Evolutionary conservation across 2,113 vertebrate species (phyloP), one percentile per base, ranked within the genome.

Genomic region (Halichoeres trimaculatus): DNA sequence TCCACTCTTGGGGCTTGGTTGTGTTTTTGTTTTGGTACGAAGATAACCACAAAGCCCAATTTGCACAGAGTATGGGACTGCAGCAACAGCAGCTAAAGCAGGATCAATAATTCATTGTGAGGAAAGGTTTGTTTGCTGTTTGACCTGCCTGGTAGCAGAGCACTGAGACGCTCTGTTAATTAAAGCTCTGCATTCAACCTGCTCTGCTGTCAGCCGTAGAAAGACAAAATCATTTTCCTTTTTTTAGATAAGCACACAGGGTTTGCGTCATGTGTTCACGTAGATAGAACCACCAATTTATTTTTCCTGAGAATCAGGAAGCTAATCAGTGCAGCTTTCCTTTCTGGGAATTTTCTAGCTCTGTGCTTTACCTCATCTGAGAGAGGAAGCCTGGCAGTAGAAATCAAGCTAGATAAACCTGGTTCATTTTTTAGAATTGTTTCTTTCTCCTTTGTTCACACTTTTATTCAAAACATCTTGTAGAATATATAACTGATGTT

Each of bases 31-130:
- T n/a, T 35, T 35, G 45, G 66, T 63, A 68, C 69, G 68, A 52
- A 66, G 45, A 41, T 76, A 75, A 76, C 74, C 78, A 76, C 65
- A 73, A 62, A 78, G 38, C 60, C 78, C 70, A 74, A 24, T 9
- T 66, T 24, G 9, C 38, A 40, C 51, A 26, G 14, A 85, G 54
- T 13, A 13, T 40, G 47, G 51, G 74, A 47, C 40, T 55, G 53
- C 26, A 78, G 63, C 62, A 45, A 22, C 51, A 38, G 20, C 43
- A 40, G 56, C 26, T 47, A 10, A 23, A 38, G 22, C 51, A 22
- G 20, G 66, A 87, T 90, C 76, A 86, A 88, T 91, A 80, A 88
- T 86, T 90, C 64, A 88, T 88, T 75, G 65, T 60, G 50, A 63
- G 64, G 71, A 78, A 61, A 83, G 76, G 74, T 50, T 70, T 78